Percentiles rank a stretch among this genome's conserved stretches.
These are phyloP conservation scores for Hylyphantes graminicola DNA, from an alignment of 1,140 invertebrate genomes.

Conservation along the genomic window DNA sequence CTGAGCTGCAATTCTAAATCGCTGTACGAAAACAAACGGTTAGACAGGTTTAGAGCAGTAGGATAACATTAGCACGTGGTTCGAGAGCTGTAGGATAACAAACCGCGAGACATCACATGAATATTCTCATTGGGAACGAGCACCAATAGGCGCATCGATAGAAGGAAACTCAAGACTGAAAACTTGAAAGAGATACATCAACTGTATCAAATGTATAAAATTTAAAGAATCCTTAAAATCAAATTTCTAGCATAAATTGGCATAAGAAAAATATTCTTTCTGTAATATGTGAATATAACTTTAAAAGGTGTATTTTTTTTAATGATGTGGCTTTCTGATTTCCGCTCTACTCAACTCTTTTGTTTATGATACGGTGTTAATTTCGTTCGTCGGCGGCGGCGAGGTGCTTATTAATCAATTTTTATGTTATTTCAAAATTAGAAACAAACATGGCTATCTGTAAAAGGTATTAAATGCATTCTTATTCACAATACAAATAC, in stretches of 20 bases:
- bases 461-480: not conserved
- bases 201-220: too few relatives aligned
- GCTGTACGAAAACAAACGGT: too few relatives aligned
- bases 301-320: not conserved
- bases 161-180: too few relatives aligned
- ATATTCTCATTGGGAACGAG: too few relatives aligned
- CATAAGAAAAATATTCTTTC: not conserved
- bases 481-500: too few relatives aligned
- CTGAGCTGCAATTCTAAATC: too few relatives aligned
- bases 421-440: slow-evolving; percentile 13
- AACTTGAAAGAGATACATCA: too few relatives aligned
- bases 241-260: not conserved
- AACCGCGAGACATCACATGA: too few relatives aligned
- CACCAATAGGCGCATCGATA: too few relatives aligned
- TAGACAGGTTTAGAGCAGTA: too few relatives aligned
- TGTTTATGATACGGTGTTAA: slow-evolving; percentile 55
- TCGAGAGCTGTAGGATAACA: too few relatives aligned
- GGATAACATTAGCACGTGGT: too few relatives aligned
- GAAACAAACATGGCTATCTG: slow-evolving; percentile 10
- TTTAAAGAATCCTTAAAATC: not conserved
- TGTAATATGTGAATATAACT: not conserved
- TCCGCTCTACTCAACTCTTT: slow-evolving; percentile 47
- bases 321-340: not conserved
- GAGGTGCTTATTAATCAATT: not conserved
- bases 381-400: slow-evolving; percentile 25